These are phyloP conservation scores for Ginglymostoma cirratum DNA, from an alignment of 2,113 vertebrate genomes.

Conservation along the genomic window DNA sequence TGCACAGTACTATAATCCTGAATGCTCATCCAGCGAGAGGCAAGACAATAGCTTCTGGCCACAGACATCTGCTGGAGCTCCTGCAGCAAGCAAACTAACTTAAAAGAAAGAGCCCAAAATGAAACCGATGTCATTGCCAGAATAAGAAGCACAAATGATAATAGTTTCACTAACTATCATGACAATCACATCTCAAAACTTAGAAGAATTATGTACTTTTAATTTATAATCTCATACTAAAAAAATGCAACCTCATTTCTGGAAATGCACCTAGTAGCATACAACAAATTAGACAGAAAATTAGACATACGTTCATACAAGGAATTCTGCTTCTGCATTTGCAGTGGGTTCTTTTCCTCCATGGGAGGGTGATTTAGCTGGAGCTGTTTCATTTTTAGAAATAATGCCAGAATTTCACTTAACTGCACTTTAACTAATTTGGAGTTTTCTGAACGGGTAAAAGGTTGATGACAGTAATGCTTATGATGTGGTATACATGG, in stretches of 20 bases:
- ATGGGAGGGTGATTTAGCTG: too few relatives aligned
- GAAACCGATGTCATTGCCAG: not conserved
- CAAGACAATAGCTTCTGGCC: not conserved
- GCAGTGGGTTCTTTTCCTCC: too few relatives aligned
- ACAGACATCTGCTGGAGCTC: not conserved
- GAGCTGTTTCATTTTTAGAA: too few relatives aligned
- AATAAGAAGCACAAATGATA: not conserved
- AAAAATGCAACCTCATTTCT: not conserved
- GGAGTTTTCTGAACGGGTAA: too few relatives aligned
- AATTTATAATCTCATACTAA: not conserved
- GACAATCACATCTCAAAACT: not conserved
- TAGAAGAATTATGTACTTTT: not conserved
- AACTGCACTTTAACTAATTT: too few relatives aligned
- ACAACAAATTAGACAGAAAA: too few relatives aligned
- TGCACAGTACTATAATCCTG: not conserved
- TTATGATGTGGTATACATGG: too few relatives aligned
- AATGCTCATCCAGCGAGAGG: not conserved
- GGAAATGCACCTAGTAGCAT: not conserved
- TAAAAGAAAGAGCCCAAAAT: not conserved
- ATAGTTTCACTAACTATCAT: not conserved
- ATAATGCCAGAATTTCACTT: too few relatives aligned
- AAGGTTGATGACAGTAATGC: too few relatives aligned
- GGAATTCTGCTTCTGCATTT: too few relatives aligned
- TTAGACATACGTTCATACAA: too few relatives aligned
- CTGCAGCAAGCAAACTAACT: not conserved